Evolutionary conservation across 30 jellyfish, hydroid and myxozoan genomes (phyloP), one percentile per base, ranked within the genome.

Genomic region (Hydractinia symbiolongicarpus): DNA sequence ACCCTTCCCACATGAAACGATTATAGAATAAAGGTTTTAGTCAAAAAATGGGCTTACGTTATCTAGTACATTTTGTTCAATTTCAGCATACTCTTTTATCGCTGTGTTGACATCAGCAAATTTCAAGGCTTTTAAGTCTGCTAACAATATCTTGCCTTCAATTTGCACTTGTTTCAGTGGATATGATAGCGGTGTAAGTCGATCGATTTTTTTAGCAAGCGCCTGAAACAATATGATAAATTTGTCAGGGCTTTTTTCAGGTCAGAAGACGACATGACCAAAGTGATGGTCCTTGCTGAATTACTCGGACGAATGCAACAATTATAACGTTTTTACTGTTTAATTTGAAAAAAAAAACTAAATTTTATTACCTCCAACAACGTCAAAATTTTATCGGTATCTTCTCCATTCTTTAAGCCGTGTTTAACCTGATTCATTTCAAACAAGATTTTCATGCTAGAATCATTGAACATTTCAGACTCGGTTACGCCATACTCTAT

Each of bases 401-500:
- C 91, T 53, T 83, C 88, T 14, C 96, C 96, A 40, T 73, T 50
- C 17, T 83, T 67, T 79, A 89, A 11, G 14, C 83, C 53, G 17
- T 69, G 81, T 61, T 67, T 53, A 9, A 75, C 73, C 54, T 17
- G 50, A 17, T 78, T 14, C 90, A 83, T 72, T 10, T 61, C 50
- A 53, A 89, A 80, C 76, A n/a, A 77, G 20, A 76, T 54, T 20
- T 11, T 13, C 6, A 66, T 20, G 52, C 77, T 81, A 14, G 54
- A 10, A 55, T 79, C 88, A 67, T 81, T 82, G 16, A 83, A 78
- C 50, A 83, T 89, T 15, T 81, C 82, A 73, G 90, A 78, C 56
- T 89, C 96, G 13, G 64, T 69, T 8, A 89, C 7, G 4, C 91
- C 96, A n/a, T 83, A 90, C 4, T 68, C 74, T 2, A 84, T 53